A percentile compares a stretch with the other conserved stretches of the same genome.
Evolutionary conservation across 2,113 vertebrate species (phyloP).

Genomic region (Salvelinus fontinalis): DNA sequence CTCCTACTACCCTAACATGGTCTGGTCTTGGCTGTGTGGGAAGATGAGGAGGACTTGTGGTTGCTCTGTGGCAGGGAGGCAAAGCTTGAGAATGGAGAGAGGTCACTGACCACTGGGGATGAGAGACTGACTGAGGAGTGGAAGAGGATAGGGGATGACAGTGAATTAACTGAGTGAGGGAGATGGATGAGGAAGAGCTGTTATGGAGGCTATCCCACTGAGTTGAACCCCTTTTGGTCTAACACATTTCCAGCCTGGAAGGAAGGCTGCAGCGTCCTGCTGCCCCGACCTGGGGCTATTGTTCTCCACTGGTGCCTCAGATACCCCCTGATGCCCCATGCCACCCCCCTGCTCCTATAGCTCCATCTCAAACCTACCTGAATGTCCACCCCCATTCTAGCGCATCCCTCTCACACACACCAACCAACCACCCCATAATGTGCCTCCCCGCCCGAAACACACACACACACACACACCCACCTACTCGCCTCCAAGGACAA

Average conservation of each 20-base stretch:
- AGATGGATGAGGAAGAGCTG: slow-evolving; percentile 13
- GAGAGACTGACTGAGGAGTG: slow-evolving; percentile 9
- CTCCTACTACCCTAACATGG: slow-evolving; percentile 10
- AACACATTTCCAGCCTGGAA: slow-evolving; percentile 42
- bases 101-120: slow-evolving; percentile 6
- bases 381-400: neutral
- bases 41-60: slow-evolving; percentile 27
- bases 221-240: slow-evolving; percentile 18
- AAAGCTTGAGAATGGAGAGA: slow-evolving; percentile 23
- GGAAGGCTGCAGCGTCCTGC: slow-evolving; percentile 50
- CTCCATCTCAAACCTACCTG: slow-evolving; percentile 41
- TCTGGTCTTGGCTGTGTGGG: slow-evolving; percentile 39
- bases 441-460: neutral
- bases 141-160: slow-evolving; percentile 5
- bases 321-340: slow-evolving; percentile 1
- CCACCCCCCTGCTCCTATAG: neutral
- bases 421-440: slow-evolving; percentile 1
- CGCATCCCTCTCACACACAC: slow-evolving; percentile 26
- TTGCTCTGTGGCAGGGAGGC: slow-evolving; percentile 25
- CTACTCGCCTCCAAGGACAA: slow-evolving; percentile 67
- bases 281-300: slow-evolving; percentile 39
- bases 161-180: slow-evolving; percentile 11
- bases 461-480: neutral
- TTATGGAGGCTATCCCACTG: slow-evolving; percentile 11
- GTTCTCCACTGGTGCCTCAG: neutral